Evolutionary conservation across 2,888 invertebrate species (phyloP).

Genomic region (Prosapia bicincta): DNA sequence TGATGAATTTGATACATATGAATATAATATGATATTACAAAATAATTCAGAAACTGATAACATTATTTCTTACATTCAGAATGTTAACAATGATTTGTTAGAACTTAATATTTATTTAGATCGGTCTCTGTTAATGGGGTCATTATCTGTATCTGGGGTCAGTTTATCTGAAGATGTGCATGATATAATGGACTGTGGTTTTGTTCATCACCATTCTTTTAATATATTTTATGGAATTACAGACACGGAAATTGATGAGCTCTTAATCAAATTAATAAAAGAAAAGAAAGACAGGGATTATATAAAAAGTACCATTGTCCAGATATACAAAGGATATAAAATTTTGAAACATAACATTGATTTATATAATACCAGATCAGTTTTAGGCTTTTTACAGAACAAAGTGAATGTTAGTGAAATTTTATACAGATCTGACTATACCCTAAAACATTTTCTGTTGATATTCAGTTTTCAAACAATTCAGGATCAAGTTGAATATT

Average conservation of each 20-base stretch:
- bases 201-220: background rate
- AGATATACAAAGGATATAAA: background rate
- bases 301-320: background rate
- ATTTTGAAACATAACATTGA: background rate
- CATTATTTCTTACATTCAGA: conserved; percentile 3
- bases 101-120: conserved; percentile 2
- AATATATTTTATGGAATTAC: conserved; percentile 4
- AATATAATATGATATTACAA: background rate
- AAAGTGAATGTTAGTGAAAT: background rate
- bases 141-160: background rate
- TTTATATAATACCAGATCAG: background rate
- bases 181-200: background rate
- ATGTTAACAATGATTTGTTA: conserved; percentile 3
- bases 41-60: conserved; percentile 7
- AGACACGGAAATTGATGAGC: background rate
- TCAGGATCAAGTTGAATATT: background rate
- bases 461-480: background rate
- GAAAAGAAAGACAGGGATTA: background rate
- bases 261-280: conserved; percentile 2
- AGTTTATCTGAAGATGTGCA: background rate
- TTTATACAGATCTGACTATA: background rate
- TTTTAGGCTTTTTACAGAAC: background rate
- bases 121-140: background rate
- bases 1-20: conserved; percentile 13
- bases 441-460: background rate